A percentile compares a stretch with the other conserved stretches of the same genome.
phyloP scores from a whole-genome alignment of 2,797 vertebrate genomes.

The Eupleurogrammus muticus region DNA sequence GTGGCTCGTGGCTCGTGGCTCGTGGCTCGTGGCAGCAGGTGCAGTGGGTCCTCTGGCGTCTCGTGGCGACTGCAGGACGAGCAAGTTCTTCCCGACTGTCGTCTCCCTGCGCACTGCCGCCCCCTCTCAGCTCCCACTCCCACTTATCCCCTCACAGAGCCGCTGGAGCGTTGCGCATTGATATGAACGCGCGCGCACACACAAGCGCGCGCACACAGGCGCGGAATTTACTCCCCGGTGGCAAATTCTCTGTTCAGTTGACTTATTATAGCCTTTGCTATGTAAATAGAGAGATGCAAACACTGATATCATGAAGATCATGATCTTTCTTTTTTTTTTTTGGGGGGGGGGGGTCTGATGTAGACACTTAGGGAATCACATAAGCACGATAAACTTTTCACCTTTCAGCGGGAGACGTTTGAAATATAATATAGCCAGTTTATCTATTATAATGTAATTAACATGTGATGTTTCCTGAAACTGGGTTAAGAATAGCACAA shows the following conservation, averaged over 20 bases:
- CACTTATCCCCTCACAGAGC: constrained; percentile 75
- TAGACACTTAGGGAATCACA: neutral
- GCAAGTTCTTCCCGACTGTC: constrained; percentile 63
- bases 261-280: constrained; percentile 30
- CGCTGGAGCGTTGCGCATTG: constrained; percentile 75
- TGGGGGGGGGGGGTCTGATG: neutral
- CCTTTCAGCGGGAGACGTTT: neutral
- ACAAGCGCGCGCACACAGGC: constrained; percentile 19
- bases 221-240: constrained; percentile 23
- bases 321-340: neutral
- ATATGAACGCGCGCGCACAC: constrained; percentile 53
- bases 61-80: constrained; percentile 39
- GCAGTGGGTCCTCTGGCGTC: constrained; percentile 48
- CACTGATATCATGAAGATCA: constrained; percentile 8
- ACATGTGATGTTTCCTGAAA: neutral
- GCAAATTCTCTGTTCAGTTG: constrained; percentile 23
- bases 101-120: constrained; percentile 69
- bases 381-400: neutral
- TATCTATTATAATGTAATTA: neutral
- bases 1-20: constrained; percentile 40
- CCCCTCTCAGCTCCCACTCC: constrained; percentile 67
- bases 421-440: neutral
- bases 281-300: neutral
- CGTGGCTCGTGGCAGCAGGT: constrained; percentile 66
- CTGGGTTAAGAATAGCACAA: neutral